These are phyloP conservation scores for Drosophila rubida DNA, from an alignment of 2,888 invertebrate species.

Conservation along the genomic window DNA sequence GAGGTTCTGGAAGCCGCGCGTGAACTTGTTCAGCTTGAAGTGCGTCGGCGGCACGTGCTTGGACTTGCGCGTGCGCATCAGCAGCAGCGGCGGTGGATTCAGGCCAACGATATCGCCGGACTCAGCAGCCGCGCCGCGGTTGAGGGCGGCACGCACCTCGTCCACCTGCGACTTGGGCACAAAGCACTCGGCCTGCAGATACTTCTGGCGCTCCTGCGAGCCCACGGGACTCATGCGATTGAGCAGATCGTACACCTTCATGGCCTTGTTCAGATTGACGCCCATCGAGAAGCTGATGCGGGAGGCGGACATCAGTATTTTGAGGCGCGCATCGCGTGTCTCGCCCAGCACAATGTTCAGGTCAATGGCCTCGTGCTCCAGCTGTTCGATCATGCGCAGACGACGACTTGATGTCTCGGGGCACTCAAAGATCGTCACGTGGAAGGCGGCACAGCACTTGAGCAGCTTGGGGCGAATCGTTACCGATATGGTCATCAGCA, in stretches of 20 bases:
- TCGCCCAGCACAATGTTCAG: slow-evolving; percentile 90
- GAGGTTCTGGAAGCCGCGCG: slow-evolving; percentile 91
- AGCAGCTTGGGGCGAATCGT: slow-evolving; percentile 91
- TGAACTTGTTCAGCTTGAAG: slow-evolving; percentile 95
- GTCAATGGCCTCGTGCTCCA: slow-evolving; percentile 91
- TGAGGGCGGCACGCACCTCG: slow-evolving; percentile 90
- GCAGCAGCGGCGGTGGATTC: slow-evolving; percentile 91
- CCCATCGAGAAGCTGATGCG: slow-evolving; percentile 87
- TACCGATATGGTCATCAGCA: slow-evolving; percentile 91
- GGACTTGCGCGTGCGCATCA: slow-evolving; percentile 7
- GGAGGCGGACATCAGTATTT: slow-evolving; percentile 86
- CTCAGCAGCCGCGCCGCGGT: slow-evolving; percentile 83
- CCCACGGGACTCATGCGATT: slow-evolving; percentile 95
- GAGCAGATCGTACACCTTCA: slow-evolving; percentile 95
- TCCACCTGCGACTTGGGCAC: slow-evolving; percentile 89
- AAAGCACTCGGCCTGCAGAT: slow-evolving; percentile 95
- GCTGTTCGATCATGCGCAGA: slow-evolving; percentile 90
- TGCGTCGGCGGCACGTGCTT: slow-evolving; percentile 89
- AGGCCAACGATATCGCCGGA: slow-evolving; percentile 6
- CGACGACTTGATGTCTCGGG: slow-evolving; percentile 91
- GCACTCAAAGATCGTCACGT: slow-evolving; percentile 93
- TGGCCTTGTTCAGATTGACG: slow-evolving; percentile 91
- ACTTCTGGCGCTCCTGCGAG: slow-evolving; percentile 88
- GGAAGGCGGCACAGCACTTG: slow-evolving; percentile 94
- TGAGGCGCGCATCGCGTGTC: slow-evolving; percentile 90